These are phyloP conservation scores for Scaptomyza parva DNA, from an alignment of 2,888 invertebrate species.

Conservation along the genomic window DNA sequence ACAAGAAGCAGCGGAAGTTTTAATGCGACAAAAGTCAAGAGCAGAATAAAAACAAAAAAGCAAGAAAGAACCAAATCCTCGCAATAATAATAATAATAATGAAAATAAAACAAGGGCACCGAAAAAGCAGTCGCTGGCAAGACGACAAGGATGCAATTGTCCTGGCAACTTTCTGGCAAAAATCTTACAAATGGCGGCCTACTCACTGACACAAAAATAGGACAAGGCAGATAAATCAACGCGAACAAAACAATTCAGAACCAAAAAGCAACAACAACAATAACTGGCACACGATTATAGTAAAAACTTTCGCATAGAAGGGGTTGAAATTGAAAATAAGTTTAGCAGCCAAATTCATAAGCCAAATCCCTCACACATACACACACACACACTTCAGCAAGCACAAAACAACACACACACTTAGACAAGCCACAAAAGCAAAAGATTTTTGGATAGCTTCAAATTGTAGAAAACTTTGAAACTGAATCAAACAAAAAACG, in stretches of 20 bases:
- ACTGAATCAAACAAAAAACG: slow-evolving; percentile 21
- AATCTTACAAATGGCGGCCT: slow-evolving; percentile 78
- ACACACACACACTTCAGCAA: slow-evolving; percentile 9
- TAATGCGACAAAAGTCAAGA: slow-evolving; percentile 79
- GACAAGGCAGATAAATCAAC: slow-evolving; percentile 73
- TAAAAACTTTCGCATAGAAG: slow-evolving; percentile 60
- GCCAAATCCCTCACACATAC: slow-evolving; percentile 34
- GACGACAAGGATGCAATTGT: slow-evolving; percentile 62
- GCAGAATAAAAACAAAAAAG: slow-evolving; percentile 41
- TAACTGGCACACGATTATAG: slow-evolving; percentile 53
- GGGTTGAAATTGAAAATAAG: slow-evolving; percentile 66
- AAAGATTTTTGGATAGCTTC: slow-evolving; percentile 49
- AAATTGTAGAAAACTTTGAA: slow-evolving; percentile 34
- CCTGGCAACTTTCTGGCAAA: slow-evolving; percentile 73
- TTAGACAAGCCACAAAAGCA: slow-evolving; percentile 35
- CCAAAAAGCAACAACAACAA: slow-evolving; percentile 43
- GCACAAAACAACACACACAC: slow-evolving; percentile 9
- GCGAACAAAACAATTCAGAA: slow-evolving; percentile 58
- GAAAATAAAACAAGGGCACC: slow-evolving; percentile 43
- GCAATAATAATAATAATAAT: slow-evolving; percentile 25
- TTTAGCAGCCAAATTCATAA: slow-evolving; percentile 56
- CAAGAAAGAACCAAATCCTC: slow-evolving; percentile 25
- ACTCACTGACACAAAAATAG: slow-evolving; percentile 64
- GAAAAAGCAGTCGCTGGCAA: slow-evolving; percentile 56
- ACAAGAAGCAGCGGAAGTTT: slow-evolving; percentile 76